A percentile compares a stretch with the other conserved stretches of the same genome.
phyloP scores from a whole-genome alignment of 2,888 invertebrate species.

The Drosophila seclusa region DNA sequence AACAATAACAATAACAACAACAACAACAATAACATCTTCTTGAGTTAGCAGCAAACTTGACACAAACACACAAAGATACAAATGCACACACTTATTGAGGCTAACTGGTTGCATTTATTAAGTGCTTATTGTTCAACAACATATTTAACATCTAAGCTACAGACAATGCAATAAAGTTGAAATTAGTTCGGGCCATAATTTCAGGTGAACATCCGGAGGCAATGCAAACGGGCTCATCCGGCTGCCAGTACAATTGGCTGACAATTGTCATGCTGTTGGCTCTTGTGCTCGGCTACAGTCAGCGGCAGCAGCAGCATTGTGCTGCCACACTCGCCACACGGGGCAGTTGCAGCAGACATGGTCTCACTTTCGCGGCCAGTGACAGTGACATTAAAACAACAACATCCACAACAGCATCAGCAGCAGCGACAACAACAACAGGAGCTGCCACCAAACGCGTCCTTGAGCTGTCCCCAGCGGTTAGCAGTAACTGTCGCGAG shows the following conservation, averaged over 20 bases:
- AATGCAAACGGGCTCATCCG: conserved; percentile 85
- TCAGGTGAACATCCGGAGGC: conserved; percentile 86
- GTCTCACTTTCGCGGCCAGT: conserved; percentile 40
- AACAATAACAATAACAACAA: background rate
- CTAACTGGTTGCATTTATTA: conserved; percentile 38
- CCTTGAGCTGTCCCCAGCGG: conserved; percentile 36
- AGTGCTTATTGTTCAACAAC: conserved; percentile 55
- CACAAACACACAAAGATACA: conserved; percentile 23
- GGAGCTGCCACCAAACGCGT: conserved; percentile 17
- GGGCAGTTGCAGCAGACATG: conserved; percentile 32
- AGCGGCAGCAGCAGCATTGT: conserved; percentile 42
- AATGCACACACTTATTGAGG: conserved; percentile 6
- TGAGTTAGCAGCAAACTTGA: conserved; percentile 40
- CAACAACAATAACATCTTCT: conserved; percentile 8
- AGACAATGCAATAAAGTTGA: conserved; percentile 84
- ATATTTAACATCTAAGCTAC: conserved; percentile 76
- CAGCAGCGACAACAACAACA: conserved; percentile 23
- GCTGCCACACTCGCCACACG: conserved; percentile 41
- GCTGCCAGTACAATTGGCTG: conserved; percentile 84
- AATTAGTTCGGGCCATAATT: conserved; percentile 85
- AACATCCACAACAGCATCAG: conserved; percentile 23
- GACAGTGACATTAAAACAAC: conserved; percentile 45
- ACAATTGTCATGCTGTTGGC: conserved; percentile 82
- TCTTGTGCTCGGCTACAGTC: conserved; percentile 80
- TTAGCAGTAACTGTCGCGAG: conserved; percentile 37